Evolutionary conservation across 1,140 invertebrate species (phyloP).

Genomic region (Mya arenaria): DNA sequence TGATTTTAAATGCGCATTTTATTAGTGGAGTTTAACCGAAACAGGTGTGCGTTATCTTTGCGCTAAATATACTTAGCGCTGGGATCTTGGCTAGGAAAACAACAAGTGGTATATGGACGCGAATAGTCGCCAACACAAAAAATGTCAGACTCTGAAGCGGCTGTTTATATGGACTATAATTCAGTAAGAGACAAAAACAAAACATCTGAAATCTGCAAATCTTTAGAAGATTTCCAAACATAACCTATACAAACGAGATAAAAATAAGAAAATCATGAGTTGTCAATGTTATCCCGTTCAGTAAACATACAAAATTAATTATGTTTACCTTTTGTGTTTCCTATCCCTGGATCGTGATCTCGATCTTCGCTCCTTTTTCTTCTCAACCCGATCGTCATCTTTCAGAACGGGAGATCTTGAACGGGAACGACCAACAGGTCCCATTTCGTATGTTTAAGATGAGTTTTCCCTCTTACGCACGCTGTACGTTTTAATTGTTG

Average conservation of each 20-base stretch:
- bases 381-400: constrained; percentile 43
- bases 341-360: constrained; percentile 62
- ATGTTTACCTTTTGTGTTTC: constrained; percentile 61
- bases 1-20: no score
- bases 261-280: neutral
- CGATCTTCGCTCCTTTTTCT: constrained; percentile 53
- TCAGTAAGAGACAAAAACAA: neutral
- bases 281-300: constrained; percentile 55
- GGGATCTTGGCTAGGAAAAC: no score
- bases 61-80: no score
- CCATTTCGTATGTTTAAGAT: constrained; percentile 36
- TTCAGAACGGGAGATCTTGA: constrained; percentile 58
- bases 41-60: no score
- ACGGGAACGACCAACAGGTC: constrained; percentile 54
- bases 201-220: neutral
- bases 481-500: neutral
- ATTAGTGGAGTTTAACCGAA: no score
- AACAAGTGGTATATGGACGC: no score
- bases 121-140: no score
- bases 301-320: constrained; percentile 26
- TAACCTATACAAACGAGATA: neutral
- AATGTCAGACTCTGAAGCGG: neutral
- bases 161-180: neutral
- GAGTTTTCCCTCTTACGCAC: neutral
- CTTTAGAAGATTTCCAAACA: neutral